A percentile compares a stretch with the other conserved stretches of the same genome.
Evolutionary conservation across 2,113 vertebrate species (phyloP).

Genomic region (Callospermophilus lateralis): DNA sequence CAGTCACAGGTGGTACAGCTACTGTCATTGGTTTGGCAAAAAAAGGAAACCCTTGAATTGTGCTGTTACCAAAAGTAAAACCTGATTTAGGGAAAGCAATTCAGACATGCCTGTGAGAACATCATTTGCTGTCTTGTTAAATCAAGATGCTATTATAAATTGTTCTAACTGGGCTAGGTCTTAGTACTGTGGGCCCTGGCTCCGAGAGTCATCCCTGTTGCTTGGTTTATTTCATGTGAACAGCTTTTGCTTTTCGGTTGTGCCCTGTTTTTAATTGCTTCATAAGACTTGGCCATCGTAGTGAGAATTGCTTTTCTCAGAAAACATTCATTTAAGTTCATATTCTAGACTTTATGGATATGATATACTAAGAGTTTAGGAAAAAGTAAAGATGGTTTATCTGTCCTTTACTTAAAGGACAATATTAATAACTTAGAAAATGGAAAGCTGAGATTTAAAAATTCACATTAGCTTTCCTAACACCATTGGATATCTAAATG

Average conservation of each 20-base stretch:
- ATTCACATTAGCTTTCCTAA: neutral
- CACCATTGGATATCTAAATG: neutral
- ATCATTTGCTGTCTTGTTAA: conserved; percentile 58
- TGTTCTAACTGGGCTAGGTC: neutral
- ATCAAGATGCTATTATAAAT: conserved; percentile 64
- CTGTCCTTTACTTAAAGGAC: neutral
- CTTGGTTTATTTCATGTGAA: conserved; percentile 64
- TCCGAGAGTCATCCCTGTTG: conserved; percentile 30
- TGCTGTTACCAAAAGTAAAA: conserved; percentile 78
- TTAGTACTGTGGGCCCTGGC: conserved; percentile 30
- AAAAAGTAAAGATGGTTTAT: neutral
- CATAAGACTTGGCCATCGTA: conserved; percentile 67
- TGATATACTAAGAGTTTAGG: conserved; percentile 45
- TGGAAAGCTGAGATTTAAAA: neutral
- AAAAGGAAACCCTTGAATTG: conserved; percentile 66
- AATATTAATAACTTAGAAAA: conserved; percentile 2
- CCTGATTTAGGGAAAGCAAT: conserved; percentile 73
- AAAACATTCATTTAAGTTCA: conserved; percentile 53
- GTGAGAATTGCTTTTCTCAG: conserved; percentile 61
- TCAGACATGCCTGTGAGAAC: conserved; percentile 72
- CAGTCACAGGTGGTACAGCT: conserved; percentile 71
- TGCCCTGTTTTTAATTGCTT: conserved; percentile 38
- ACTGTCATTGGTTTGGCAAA: conserved; percentile 77
- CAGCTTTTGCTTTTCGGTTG: conserved; percentile 66
- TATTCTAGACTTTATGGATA: neutral